Evolutionary conservation across 2,797 vertebrate species (phyloP), one percentile per base, ranked within the genome.

Genomic region (Botia almorhae): DNA sequence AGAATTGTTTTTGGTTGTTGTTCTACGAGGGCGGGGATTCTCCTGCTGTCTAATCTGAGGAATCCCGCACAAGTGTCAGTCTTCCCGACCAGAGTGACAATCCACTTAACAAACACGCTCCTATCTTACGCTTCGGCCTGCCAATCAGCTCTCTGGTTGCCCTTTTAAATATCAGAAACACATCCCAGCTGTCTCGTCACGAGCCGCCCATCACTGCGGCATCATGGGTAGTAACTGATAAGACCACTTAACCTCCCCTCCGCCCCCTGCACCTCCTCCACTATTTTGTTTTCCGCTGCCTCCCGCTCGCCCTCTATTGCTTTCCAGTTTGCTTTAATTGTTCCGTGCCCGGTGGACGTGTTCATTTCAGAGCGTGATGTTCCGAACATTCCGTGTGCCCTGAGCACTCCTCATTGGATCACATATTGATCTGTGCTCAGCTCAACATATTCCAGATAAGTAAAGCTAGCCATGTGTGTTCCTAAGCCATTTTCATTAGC

Each of bases 111-210:
- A 81, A 72, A 67, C 73, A 65, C 67, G 74, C 83, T 88, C 80
- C 65, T 71, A 68, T 80, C 73, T 81, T 53, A 74, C 36, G 50
- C 53, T 68, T 36, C n/a, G 1, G 65, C 65, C 80, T 82, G 81
- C 69, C 85, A 84, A 82, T 84, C 78, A 87, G 74, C 69, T 80
- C 69, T 73, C 71, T 64, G 29, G 79, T 78, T 87, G 78, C 80
- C 86, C 87, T 86, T 85, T 85, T 81, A 67, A 81, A 84, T 87
- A 83, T 82, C 65, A 73, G 51, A 83, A 78, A 82, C 78, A 81
- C 69, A 23, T 74, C 71, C 64, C 83, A 76, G 80, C 81, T 78
- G 82, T 69, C 79, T 87, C 67, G 46, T 81, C 83, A 70, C 2
- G 48, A 74, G 73, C 79, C 67, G 71, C 75, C 74, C 78, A 83